Evolutionary conservation across 2,888 invertebrate genomes (phyloP).

Genomic region (Corbicula japonica): DNA sequence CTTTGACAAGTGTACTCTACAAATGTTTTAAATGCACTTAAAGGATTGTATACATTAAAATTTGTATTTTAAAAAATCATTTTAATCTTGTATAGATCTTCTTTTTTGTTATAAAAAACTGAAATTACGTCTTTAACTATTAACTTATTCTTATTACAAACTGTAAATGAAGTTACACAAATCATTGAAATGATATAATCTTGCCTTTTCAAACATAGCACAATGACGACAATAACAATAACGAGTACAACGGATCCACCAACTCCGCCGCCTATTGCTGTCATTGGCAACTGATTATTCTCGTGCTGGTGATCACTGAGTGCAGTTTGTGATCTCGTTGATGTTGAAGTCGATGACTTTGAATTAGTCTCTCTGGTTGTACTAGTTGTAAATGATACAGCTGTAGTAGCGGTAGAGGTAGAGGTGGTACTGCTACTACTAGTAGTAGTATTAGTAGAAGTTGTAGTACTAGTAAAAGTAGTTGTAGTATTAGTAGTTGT

Average conservation of each 20-base stretch:
- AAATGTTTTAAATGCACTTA: too few relatives aligned
- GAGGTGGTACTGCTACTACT: neutral
- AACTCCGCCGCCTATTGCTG: neutral
- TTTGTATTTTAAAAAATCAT: too few relatives aligned
- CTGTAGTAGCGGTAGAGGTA: neutral
- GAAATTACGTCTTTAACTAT: too few relatives aligned
- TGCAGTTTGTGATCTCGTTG: neutral
- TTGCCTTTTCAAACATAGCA: too few relatives aligned
- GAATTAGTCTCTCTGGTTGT: neutral
- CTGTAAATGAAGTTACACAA: too few relatives aligned
- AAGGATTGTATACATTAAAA: too few relatives aligned
- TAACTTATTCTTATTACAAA: too few relatives aligned
- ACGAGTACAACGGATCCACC: neutral
- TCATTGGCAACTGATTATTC: neutral
- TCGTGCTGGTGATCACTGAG: neutral
- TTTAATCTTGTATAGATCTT: too few relatives aligned
- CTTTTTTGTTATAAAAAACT: too few relatives aligned
- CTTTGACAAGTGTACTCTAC: too few relatives aligned
- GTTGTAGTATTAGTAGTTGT: slow-evolving; percentile 8
- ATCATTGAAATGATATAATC: too few relatives aligned
- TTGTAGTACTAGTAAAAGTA: too few relatives aligned
- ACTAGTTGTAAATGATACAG: neutral
- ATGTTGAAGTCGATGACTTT: neutral
- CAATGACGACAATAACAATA: neutral
- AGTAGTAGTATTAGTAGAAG: neutral